Evolutionary conservation across 92 coral and sea anemone species (phyloP), one percentile per base, ranked within the genome.

Genomic region (Porites divaricata): DNA sequence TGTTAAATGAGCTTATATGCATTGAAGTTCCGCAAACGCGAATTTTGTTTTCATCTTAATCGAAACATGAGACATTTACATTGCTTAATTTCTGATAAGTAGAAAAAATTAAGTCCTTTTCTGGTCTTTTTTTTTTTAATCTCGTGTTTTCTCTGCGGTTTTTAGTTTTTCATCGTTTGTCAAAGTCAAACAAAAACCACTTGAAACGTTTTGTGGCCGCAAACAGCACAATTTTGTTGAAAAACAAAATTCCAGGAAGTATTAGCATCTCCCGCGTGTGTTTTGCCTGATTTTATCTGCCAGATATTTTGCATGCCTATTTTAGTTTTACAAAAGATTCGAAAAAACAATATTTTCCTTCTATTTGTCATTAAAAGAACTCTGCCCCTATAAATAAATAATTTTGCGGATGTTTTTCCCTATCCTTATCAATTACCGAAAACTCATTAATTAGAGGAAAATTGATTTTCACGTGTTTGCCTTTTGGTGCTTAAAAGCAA

Each of bases 241-340:
- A n/a, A 8, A 15, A 51, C 15, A 14, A 25, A 23, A 0, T 1
- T 54, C 26, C 67, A 28, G 76, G 58, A 69, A 35, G 74, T 12
- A 1, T 49, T 17, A 24, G 69, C 48, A 23, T 23, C 51, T 14
- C 28, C 9, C 28, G 61, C 35, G 35, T 22, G 21, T 52, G 22
- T 78, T 49, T 28, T 15, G 45, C 14, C 66, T 45, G 76, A 69
- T 53, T 70, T 41, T 80, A 80, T 80, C 84, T 8, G 65, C 21
- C 15, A 16, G 26, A 17, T 9, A 14, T 79, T 68, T 68, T 25
- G n/a, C 56, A 51, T 10, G 56, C 25, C 41, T 16, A 66, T 49
- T 67, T 41, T 52, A 21, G 74, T 66, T 69, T 17, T 35, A 51
- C 23, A 48, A 66, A 54, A 15, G 41, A 10, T 56, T 54, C 9